Evolutionary conservation across 2,797 vertebrate species (phyloP).

Genomic region (Rhabdophis nuchalis): DNA sequence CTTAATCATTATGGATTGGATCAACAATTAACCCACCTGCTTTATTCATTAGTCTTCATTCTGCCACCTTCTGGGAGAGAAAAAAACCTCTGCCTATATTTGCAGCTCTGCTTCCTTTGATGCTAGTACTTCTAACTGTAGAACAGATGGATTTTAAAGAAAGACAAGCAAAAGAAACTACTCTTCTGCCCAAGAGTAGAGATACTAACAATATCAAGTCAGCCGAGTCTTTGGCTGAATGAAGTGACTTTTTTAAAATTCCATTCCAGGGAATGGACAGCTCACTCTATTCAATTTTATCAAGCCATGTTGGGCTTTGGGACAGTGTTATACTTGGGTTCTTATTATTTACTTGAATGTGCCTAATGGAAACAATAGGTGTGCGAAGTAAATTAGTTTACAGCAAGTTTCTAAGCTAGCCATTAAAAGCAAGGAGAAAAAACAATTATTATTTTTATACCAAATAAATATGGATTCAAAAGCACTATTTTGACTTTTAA

Average conservation of each 20-base stretch:
- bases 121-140: constrained; percentile 73
- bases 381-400: constrained; percentile 76
- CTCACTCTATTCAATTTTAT: constrained; percentile 81
- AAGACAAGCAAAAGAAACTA: constrained; percentile 57
- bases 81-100: constrained; percentile 61
- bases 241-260: constrained; percentile 76
- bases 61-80: constrained; percentile 65
- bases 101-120: constrained; percentile 73
- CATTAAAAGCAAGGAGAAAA: constrained; percentile 61
- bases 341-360: constrained; percentile 84
- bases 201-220: constrained; percentile 69
- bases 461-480: constrained; percentile 77
- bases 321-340: constrained; percentile 77
- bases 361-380: constrained; percentile 81
- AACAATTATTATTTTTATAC: constrained; percentile 77
- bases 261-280: constrained; percentile 97
- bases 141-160: constrained; percentile 69
- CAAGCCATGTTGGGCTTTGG: constrained; percentile 84
- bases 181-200: constrained; percentile 73
- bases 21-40: constrained; percentile 73
- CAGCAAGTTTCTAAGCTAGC: constrained; percentile 68
- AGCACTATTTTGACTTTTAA: constrained; percentile 76
- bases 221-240: constrained; percentile 74
- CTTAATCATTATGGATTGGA: constrained; percentile 90
- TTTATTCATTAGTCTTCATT: constrained; percentile 67